phyloP scores from a whole-genome alignment of 2,888 invertebrate species.

The Heliconius hortense region DNA sequence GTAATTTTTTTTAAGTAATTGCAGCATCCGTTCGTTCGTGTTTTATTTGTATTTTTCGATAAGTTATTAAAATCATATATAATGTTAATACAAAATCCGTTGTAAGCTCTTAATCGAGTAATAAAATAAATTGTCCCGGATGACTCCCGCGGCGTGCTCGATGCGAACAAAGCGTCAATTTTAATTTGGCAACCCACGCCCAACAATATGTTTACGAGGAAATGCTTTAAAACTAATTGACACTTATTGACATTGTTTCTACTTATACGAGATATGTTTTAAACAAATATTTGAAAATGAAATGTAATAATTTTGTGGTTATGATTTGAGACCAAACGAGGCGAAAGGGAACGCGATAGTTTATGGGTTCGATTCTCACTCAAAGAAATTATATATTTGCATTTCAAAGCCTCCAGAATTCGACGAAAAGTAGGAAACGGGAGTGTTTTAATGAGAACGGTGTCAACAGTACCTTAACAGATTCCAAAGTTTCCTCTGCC shows the following conservation, averaged over 20 bases:
- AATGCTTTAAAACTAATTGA: constrained; percentile 52
- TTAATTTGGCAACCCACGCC: constrained; percentile 58
- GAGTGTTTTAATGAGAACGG: too few relatives aligned
- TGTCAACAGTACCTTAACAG: too few relatives aligned
- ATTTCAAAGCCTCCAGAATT: too few relatives aligned
- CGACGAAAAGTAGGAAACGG: too few relatives aligned
- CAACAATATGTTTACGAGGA: constrained; percentile 54
- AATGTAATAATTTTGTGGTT: background rate
- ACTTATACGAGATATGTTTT: constrained; percentile 18
- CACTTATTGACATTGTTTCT: constrained; percentile 42
- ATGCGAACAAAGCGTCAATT: constrained; percentile 59
- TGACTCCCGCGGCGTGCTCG: constrained; percentile 47
- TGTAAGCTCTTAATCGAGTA: constrained; percentile 63
- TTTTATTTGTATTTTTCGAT: constrained; percentile 33
- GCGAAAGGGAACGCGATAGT: too few relatives aligned
- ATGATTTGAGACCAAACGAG: background rate
- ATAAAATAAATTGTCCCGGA: constrained; percentile 64
- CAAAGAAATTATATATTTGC: too few relatives aligned
- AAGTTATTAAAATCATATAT: constrained; percentile 53
- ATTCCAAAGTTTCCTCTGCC: too few relatives aligned
- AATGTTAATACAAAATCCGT: constrained; percentile 53
- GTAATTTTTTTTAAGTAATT: constrained; percentile 6
- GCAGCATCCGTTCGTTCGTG: constrained; percentile 20
- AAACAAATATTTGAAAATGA: background rate
- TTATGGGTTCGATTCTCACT: too few relatives aligned